These are phyloP conservation scores for Pseudomugil gertrudae DNA, from an alignment of 2,797 vertebrate genomes.

Conservation along the genomic window DNA sequence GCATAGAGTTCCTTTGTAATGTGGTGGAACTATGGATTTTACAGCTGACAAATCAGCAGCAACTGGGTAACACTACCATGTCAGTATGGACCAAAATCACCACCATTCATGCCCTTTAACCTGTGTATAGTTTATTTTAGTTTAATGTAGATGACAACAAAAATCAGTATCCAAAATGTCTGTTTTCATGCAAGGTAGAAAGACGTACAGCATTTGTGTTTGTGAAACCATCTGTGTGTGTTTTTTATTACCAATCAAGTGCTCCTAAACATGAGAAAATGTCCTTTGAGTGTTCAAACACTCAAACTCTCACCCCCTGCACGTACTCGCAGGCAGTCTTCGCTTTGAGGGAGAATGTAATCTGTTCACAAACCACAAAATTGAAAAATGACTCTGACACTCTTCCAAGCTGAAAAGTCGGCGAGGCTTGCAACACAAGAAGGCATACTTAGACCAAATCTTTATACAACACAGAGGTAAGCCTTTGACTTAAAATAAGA, in stretches of 20 bases:
- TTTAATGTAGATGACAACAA: no score
- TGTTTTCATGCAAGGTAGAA: conserved; percentile 2
- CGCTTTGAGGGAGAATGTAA: conserved; percentile 62
- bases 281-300: conserved; percentile 32
- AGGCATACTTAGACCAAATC: conserved; percentile 46
- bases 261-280: conserved; percentile 65
- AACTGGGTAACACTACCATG: no score
- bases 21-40: no score
- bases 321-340: conserved; percentile 35
- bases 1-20: no score
- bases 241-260: no score
- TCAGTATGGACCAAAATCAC: neutral
- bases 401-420: conserved; percentile 66
- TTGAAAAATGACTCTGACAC: conserved; percentile 73
- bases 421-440: conserved; percentile 60
- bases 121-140: neutral
- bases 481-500: conserved; percentile 48
- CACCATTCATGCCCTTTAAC: conserved; percentile 18
- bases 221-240: conserved; percentile 20
- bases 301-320: conserved; percentile 20
- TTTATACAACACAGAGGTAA: conserved; percentile 46
- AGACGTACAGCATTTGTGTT: conserved; percentile 17
- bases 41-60: no score
- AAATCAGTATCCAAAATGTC: conserved; percentile 15
- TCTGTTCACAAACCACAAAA: conserved; percentile 78